phyloP scores from a whole-genome alignment of 1,140 invertebrate species.

The Spodoptera frugiperda region DNA sequence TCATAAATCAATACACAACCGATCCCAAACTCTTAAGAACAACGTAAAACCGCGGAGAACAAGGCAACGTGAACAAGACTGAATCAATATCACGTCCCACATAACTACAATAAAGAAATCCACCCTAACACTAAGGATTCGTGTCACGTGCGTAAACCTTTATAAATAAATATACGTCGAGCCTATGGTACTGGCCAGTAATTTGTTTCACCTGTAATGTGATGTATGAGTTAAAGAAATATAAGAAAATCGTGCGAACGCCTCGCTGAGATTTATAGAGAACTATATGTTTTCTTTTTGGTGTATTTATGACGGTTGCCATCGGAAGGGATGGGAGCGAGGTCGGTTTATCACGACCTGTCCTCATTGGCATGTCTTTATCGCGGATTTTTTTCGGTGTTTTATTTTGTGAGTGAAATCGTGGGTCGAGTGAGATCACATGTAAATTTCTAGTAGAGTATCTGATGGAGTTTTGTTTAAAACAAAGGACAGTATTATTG shows the following conservation, averaged over 20 bases:
- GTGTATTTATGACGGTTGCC: slow-evolving; percentile 40
- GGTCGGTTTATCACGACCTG: slow-evolving; percentile 30
- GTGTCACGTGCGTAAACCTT: slow-evolving; percentile 61
- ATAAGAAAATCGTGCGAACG: slow-evolving; percentile 43
- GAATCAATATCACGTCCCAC: slow-evolving; percentile 35
- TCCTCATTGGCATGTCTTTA: slow-evolving; percentile 39
- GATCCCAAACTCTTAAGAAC: not conserved
- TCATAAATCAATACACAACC: not conserved
- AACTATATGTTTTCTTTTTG: slow-evolving; percentile 36
- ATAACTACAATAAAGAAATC: slow-evolving; percentile 50
- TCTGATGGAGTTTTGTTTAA: no score
- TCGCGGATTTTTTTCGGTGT: slow-evolving; percentile 1
- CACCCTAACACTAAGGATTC: slow-evolving; percentile 50
- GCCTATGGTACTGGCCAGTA: slow-evolving; percentile 64
- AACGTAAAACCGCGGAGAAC: not conserved
- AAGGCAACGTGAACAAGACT: not conserved
- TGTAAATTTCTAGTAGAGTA: no score
- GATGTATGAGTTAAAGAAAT: slow-evolving; percentile 44
- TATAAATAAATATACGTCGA: slow-evolving; percentile 71
- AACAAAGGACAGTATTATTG: no score
- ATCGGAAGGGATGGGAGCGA: slow-evolving; percentile 12
- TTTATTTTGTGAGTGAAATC: not conserved
- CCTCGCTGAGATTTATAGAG: slow-evolving; percentile 32
- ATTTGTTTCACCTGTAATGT: slow-evolving; percentile 67
- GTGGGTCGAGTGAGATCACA: not conserved